Percentiles rank a stretch among this genome's conserved stretches.
Evolutionary conservation across 2,113 vertebrate genomes (phyloP).

Genomic region (Desmodus rotundus): DNA sequence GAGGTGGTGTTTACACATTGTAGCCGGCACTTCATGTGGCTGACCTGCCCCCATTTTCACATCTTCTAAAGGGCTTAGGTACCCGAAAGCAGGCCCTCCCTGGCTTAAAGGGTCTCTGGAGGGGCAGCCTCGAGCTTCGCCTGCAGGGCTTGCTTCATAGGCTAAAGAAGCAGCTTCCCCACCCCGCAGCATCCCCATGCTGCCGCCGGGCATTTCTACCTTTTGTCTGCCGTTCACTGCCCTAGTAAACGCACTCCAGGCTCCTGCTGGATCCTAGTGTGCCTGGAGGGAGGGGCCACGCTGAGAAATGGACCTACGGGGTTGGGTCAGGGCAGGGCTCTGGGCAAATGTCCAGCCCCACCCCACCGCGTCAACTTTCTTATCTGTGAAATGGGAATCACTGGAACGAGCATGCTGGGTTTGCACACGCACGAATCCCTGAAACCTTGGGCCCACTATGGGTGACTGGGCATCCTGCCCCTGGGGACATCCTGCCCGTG

Average conservation of each 20-base stretch:
- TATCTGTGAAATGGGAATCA: background rate
- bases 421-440: background rate
- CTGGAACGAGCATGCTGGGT: background rate
- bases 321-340: background rate
- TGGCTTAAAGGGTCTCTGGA: constrained; percentile 34
- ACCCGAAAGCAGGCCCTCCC: background rate
- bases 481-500: background rate
- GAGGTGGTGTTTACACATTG: constrained; percentile 60
- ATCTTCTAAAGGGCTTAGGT: constrained; percentile 62
- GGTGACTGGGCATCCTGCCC: background rate
- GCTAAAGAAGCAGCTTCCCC: background rate
- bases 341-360: background rate
- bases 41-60: constrained; percentile 74
- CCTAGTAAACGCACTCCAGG: background rate
- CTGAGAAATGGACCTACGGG: accelerated
- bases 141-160: background rate
- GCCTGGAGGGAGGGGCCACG: background rate
- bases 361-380: background rate
- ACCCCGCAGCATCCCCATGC: background rate
- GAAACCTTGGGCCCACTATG: background rate
- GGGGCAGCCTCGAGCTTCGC: background rate
- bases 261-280: background rate
- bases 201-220: background rate
- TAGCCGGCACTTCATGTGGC: constrained; percentile 56
- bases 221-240: background rate